Base-by-base conservation (phyloP, 2,797 vertebrate species). In the Astyanax mexicanus region DNA sequence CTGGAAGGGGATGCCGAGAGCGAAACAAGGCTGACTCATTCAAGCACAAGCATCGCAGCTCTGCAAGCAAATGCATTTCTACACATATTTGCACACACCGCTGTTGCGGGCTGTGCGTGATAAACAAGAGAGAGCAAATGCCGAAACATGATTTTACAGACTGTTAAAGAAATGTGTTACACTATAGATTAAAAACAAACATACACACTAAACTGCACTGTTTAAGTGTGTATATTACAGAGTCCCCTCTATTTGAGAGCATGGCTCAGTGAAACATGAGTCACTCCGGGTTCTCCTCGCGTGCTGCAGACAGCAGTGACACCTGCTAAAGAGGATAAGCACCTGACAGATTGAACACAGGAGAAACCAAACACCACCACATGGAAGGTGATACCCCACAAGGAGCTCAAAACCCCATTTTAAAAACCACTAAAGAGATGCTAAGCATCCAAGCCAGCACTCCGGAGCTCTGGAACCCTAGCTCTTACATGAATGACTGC, bases 221-320 rank as follows among this genome's bases (percentile, higher is more conserved):
- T n/a, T n/a, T n/a, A n/a, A n/a, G n/a, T n/a, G n/a, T n/a, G n/a
- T n/a, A n/a, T n/a, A n/a, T n/a, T n/a, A n/a, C n/a, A n/a, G n/a
- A n/a, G n/a, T n/a, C n/a, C n/a, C n/a, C n/a, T 32, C 23, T 58
- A 42, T 65, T 10, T 23, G 11, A 38, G n/a, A 68, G 29, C 47
- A 49, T 21, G 15, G 49, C 42, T 66, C 40, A 23, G 54, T 57
- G 70, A 78, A 78, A 78, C 62, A 40, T 54, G 67, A 57, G 45
- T 67, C 61, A 15, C 1, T 19, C 71, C 37, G 12, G 60, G 27
- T 57, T 60, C 51, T 49, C 51, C 68, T 38, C 61, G 64, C 27
- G n/a, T 40, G 37, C 27, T 38, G 17, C n/a, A 69, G 38, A 51
- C 72, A 69, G 49, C 55, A 49, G 35, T 58, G 58, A 55, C 35